Evolutionary conservation across 2,797 vertebrate genomes (phyloP).

Genomic region (Ibycter americanus): DNA sequence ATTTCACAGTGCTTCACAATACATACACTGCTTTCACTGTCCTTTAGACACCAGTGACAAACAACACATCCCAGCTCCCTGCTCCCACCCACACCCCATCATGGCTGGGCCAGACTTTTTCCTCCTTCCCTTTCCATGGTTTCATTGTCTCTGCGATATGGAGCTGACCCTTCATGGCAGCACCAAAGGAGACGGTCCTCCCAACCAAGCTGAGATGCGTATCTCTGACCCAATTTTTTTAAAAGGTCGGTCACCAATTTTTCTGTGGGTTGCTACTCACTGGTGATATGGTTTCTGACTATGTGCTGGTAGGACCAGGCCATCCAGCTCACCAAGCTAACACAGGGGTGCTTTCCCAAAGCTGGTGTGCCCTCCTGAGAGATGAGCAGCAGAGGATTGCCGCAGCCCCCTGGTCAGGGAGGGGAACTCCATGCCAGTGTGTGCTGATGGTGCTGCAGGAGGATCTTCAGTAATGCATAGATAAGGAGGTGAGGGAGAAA

Average conservation of each 20-base stretch:
- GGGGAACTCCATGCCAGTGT: fast-evolving
- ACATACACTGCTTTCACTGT: background rate
- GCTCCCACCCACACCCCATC: background rate
- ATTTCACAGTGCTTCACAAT: background rate
- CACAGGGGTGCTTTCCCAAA: background rate
- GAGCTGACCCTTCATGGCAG: background rate
- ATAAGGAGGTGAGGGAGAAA: background rate
- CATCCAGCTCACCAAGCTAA: background rate
- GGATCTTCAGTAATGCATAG: fast-evolving
- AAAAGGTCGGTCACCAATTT: background rate
- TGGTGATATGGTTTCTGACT: fast-evolving
- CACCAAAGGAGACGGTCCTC: background rate
- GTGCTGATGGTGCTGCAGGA: background rate
- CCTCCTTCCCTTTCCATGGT: background rate
- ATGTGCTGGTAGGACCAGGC: fast-evolving
- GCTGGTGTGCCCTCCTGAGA: background rate
- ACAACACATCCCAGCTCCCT: background rate
- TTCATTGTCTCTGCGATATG: background rate
- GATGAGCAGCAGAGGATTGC: background rate
- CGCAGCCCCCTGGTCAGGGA: background rate
- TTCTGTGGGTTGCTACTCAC: fast-evolving
- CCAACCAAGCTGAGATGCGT: background rate
- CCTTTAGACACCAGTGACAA: constrained; percentile 67
- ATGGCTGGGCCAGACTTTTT: background rate
- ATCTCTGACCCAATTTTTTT: background rate